phyloP scores from a whole-genome alignment of 1,140 invertebrate genomes.

The Drosophila pallidifrons region DNA sequence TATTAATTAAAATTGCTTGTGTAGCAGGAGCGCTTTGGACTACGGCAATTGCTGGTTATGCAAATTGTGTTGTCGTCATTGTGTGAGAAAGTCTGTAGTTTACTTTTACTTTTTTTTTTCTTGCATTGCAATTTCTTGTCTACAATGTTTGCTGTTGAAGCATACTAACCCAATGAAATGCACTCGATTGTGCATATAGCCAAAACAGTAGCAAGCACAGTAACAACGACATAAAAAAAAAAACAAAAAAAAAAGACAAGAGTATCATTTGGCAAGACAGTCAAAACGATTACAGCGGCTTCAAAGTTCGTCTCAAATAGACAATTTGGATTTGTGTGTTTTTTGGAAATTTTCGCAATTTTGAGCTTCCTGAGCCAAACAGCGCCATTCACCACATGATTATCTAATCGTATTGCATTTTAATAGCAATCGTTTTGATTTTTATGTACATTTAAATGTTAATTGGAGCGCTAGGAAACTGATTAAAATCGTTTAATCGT shows the following conservation, averaged over 20 bases:
- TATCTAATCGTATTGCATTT: slow-evolving; percentile 52
- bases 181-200: slow-evolving; percentile 19
- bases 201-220: slow-evolving; percentile 6
- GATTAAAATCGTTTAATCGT: slow-evolving; percentile 20
- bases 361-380: slow-evolving; percentile 44
- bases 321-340: slow-evolving; percentile 25
- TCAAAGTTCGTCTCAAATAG: slow-evolving; percentile 25
- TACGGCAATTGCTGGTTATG: slow-evolving; percentile 60
- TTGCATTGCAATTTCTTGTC: slow-evolving; percentile 52
- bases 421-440: slow-evolving; percentile 38
- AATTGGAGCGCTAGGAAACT: slow-evolving; percentile 33
- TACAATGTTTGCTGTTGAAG: slow-evolving; percentile 20
- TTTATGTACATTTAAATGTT: slow-evolving; percentile 35
- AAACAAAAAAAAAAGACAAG: slow-evolving; percentile 2
- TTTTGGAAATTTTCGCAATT: slow-evolving; percentile 34
- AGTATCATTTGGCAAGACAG: slow-evolving; percentile 23
- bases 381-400: slow-evolving; percentile 42
- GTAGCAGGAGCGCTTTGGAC: slow-evolving; percentile 24
- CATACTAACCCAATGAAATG: slow-evolving; percentile 57
- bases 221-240: background rate
- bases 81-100: slow-evolving; percentile 56
- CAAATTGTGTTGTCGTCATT: slow-evolving; percentile 43
- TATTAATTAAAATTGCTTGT: slow-evolving; percentile 50
- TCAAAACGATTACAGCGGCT: slow-evolving; percentile 14
- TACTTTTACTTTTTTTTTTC: slow-evolving; percentile 68